Percentiles rank a stretch among this genome's conserved stretches.
Evolutionary conservation across 1,140 invertebrate species (phyloP).

Genomic region (Pachyrhynchus sulphureomaculatus): DNA sequence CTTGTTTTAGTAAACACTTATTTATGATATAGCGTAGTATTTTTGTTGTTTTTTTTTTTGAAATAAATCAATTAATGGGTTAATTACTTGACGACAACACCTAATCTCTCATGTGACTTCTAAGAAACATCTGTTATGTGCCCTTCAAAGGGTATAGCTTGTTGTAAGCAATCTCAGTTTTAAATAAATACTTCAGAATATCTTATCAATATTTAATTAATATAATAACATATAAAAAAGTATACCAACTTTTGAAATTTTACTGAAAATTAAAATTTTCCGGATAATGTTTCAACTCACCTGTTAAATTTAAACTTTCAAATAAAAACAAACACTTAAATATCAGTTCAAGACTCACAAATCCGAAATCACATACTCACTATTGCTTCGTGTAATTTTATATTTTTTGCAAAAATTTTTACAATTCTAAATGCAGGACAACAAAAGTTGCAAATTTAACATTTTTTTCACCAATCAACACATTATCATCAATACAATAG

Average conservation of each 20-base stretch:
- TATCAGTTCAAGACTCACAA: too few relatives aligned
- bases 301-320: too few relatives aligned
- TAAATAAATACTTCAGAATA: slow-evolving; percentile 4
- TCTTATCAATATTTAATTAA: background rate
- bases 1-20: too few relatives aligned
- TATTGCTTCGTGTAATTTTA: too few relatives aligned
- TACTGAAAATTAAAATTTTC: too few relatives aligned
- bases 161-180: background rate
- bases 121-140: background rate
- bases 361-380: too few relatives aligned
- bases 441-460: background rate
- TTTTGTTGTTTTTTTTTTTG: background rate
- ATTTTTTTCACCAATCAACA: background rate
- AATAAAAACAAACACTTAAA: too few relatives aligned
- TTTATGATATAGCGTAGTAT: too few relatives aligned
- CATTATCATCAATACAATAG: background rate
- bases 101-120: background rate
- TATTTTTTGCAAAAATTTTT: too few relatives aligned
- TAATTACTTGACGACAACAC: background rate
- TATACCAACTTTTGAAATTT: too few relatives aligned
- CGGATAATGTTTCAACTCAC: too few relatives aligned
- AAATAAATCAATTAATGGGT: background rate
- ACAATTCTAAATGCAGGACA: background rate
- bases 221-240: too few relatives aligned
- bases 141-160: background rate